phyloP scores from a whole-genome alignment of 2,888 invertebrate genomes.

The Phlogophora meticulosa region DNA sequence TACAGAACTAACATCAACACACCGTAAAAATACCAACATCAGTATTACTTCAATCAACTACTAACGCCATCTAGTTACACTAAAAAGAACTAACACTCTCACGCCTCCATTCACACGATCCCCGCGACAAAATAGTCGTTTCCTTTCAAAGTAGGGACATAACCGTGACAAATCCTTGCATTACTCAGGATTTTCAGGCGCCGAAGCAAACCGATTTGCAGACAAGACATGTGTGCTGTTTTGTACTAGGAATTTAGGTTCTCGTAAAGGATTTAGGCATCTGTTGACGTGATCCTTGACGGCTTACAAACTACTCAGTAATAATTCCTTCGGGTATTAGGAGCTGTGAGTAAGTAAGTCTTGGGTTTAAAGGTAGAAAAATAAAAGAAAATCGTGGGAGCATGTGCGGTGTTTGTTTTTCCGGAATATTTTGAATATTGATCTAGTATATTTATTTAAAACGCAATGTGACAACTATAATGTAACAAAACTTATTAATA shows the following conservation, averaged over 20 bases:
- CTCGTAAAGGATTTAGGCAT: slow-evolving; percentile 42
- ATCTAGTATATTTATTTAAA: too few species aligned
- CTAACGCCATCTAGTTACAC: slow-evolving; percentile 46
- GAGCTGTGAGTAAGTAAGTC: slow-evolving; percentile 16
- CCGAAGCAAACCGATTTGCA: slow-evolving; percentile 55
- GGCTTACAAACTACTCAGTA: slow-evolving; percentile 40
- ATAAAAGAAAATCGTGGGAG: neutral
- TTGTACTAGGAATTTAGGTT: slow-evolving; percentile 36
- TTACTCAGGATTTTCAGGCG: slow-evolving; percentile 64
- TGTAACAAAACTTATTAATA: too few species aligned
- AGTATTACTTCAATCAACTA: neutral
- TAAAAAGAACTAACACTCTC: slow-evolving; percentile 8
- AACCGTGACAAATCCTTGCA: slow-evolving; percentile 62
- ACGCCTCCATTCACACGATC: slow-evolving; percentile 2
- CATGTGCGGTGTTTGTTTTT: neutral
- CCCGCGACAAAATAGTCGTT: slow-evolving; percentile 37
- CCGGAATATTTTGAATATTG: neutral
- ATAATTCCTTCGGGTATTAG: slow-evolving; percentile 21
- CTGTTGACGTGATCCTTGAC: slow-evolving; percentile 27
- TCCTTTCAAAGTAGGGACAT: slow-evolving; percentile 41
- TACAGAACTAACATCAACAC: neutral
- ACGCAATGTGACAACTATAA: too few species aligned
- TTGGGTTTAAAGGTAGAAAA: neutral
- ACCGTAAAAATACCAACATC: neutral
- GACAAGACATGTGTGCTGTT: slow-evolving; percentile 44